phyloP scores from a whole-genome alignment of 2,113 vertebrate species.

The Manacus vitellinus region DNA sequence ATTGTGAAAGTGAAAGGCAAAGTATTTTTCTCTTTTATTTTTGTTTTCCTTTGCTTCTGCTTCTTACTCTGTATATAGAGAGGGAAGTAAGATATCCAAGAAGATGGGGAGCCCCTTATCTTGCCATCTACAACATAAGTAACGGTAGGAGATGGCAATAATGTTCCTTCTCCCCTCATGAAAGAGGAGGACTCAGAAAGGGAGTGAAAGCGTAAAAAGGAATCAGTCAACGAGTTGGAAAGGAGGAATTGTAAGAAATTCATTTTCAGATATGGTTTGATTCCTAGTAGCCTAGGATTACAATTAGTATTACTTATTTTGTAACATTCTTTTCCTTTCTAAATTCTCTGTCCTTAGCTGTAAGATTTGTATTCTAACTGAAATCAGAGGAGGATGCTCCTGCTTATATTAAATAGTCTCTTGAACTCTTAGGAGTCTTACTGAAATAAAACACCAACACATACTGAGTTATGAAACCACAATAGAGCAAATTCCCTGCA shows the following conservation, averaged over 20 bases:
- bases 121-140: not conserved
- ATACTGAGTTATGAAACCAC: not conserved
- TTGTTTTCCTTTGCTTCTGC: not conserved
- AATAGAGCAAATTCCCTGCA: not conserved
- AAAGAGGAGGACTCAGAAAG: not conserved
- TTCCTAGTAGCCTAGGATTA: not conserved
- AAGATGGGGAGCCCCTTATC: not conserved
- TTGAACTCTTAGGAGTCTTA: not conserved
- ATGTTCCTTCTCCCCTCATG: not conserved
- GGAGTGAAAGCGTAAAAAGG: not conserved
- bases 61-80: not conserved
- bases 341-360: not conserved
- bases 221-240: not conserved
- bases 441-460: not conserved
- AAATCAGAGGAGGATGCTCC: not conserved
- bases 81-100: not conserved
- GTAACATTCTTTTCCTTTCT: not conserved
- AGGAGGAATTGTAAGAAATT: not conserved
- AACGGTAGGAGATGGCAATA: not conserved
- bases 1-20: constrained; percentile 48
- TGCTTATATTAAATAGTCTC: not conserved
- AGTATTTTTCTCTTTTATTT: not conserved
- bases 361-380: not conserved
- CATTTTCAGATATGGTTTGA: not conserved
- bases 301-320: not conserved